These are phyloP conservation scores for Saccostrea echinata DNA, from an alignment of 1,140 invertebrate species.

Conservation along the genomic window DNA sequence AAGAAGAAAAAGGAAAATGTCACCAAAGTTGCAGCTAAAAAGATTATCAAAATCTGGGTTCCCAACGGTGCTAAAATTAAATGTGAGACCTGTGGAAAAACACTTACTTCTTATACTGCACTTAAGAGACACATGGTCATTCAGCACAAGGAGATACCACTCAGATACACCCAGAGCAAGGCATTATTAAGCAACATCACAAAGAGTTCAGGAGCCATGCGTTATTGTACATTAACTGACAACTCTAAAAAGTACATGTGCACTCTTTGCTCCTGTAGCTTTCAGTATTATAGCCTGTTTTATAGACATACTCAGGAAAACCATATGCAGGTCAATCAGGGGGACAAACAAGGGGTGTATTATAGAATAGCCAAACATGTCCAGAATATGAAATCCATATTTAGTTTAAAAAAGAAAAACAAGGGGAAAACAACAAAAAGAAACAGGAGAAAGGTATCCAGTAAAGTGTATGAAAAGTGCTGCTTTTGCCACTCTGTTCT, in stretches of 20 bases:
- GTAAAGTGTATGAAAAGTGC: conserved; percentile 31
- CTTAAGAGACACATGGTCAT: background rate
- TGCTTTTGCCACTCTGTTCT: background rate
- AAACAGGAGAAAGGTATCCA: background rate
- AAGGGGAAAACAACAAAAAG: background rate
- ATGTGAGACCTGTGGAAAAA: conserved; percentile 28
- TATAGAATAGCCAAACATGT: conserved; percentile 12
- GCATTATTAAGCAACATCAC: background rate
- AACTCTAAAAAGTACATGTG: background rate
- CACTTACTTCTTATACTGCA: background rate
- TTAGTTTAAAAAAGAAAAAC: background rate
- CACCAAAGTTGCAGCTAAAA: background rate
- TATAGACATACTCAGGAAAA: conserved; percentile 13
- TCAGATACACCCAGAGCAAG: background rate
- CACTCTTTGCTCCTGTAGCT: background rate
- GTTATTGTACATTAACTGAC: background rate
- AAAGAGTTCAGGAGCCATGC: background rate
- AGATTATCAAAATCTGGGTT: background rate
- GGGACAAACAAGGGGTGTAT: background rate
- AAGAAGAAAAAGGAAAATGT: background rate
- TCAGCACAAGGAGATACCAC: background rate
- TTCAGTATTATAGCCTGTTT: conserved; percentile 17
- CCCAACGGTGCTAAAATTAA: background rate
- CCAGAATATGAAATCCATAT: conserved; percentile 32
- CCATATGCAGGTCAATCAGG: background rate